These are phyloP conservation scores for Kryptolebias ocellatus DNA, from an alignment of 2,797 vertebrate genomes.

Conservation along the genomic window DNA sequence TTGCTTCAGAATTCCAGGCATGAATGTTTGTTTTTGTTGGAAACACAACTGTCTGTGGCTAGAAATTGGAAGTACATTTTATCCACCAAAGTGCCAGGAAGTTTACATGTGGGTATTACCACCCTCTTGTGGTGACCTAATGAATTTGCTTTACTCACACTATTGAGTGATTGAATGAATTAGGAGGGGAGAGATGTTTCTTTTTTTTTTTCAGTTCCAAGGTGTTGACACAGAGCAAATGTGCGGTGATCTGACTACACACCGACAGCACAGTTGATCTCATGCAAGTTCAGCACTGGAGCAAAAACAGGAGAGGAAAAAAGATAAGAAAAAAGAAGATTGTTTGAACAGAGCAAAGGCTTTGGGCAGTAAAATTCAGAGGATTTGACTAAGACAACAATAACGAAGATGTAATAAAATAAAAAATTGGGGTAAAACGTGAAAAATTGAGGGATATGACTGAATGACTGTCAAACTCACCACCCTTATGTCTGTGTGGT, in stretches of 20 bases:
- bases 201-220: slow-evolving; percentile 32
- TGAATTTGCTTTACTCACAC: slow-evolving; percentile 31
- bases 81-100: slow-evolving; percentile 64
- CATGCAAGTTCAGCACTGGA: slow-evolving; percentile 3
- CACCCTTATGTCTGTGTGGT: too few relatives aligned
- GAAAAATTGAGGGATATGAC: background rate
- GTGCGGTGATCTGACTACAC: slow-evolving; percentile 37
- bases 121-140: slow-evolving; percentile 74
- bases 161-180: slow-evolving; percentile 24
- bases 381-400: slow-evolving; percentile 1
- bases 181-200: slow-evolving; percentile 33
- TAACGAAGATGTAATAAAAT: background rate
- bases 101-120: slow-evolving; percentile 31
- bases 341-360: background rate
- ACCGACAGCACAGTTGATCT: slow-evolving; percentile 18
- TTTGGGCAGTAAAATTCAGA: background rate
- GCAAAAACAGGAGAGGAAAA: background rate
- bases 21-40: slow-evolving; percentile 82
- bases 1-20: slow-evolving; percentile 77
- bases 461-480: too few relatives aligned
- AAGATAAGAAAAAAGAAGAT: background rate
- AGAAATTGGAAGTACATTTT: slow-evolving; percentile 73
- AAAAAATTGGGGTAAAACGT: background rate
- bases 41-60: slow-evolving; percentile 83
- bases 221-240: slow-evolving; percentile 50